phyloP scores from a whole-genome alignment of 2,888 invertebrate genomes.

The Cephus pulcher region DNA sequence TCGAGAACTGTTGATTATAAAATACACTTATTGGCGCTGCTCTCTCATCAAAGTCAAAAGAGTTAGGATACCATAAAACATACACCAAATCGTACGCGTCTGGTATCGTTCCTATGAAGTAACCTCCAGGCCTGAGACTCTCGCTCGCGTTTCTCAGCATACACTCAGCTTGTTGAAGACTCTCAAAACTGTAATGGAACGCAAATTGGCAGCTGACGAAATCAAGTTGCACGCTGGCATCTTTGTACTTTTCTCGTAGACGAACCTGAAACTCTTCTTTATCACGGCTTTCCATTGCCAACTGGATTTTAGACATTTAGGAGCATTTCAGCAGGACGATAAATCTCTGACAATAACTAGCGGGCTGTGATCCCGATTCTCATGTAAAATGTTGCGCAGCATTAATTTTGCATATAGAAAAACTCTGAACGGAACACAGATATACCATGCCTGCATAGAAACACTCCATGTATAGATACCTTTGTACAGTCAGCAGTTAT shows the following conservation, averaged over 20 bases:
- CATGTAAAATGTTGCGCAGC: background rate
- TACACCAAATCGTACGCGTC: slow-evolving; percentile 92
- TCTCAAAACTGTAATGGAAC: slow-evolving; percentile 96
- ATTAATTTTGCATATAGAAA: background rate
- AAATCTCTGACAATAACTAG: background rate
- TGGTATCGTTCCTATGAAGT: slow-evolving; percentile 96
- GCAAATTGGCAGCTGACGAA: slow-evolving; percentile 98
- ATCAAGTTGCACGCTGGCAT: slow-evolving; percentile 85
- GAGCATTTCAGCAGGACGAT: slow-evolving; percentile 14
- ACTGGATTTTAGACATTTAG: slow-evolving; percentile 24
- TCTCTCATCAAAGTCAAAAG: background rate
- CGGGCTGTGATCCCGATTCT: background rate
- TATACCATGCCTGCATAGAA: background rate
- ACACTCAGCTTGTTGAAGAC: slow-evolving; percentile 86
- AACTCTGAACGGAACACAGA: background rate
- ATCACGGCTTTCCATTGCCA: slow-evolving; percentile 41
- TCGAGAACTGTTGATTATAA: slow-evolving; percentile 64
- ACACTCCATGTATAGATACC: slow-evolving; percentile 60
- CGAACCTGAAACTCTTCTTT: slow-evolving; percentile 66
- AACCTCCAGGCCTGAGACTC: slow-evolving; percentile 89
- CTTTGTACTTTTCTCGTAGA: slow-evolving; percentile 80
- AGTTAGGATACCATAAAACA: slow-evolving; percentile 44
- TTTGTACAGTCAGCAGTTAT: slow-evolving; percentile 93
- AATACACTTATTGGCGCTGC: no score
- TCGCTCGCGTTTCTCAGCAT: slow-evolving; percentile 95